Base-by-base conservation (phyloP, 2,888 invertebrate species). In the Drosophila cracens region DNA sequence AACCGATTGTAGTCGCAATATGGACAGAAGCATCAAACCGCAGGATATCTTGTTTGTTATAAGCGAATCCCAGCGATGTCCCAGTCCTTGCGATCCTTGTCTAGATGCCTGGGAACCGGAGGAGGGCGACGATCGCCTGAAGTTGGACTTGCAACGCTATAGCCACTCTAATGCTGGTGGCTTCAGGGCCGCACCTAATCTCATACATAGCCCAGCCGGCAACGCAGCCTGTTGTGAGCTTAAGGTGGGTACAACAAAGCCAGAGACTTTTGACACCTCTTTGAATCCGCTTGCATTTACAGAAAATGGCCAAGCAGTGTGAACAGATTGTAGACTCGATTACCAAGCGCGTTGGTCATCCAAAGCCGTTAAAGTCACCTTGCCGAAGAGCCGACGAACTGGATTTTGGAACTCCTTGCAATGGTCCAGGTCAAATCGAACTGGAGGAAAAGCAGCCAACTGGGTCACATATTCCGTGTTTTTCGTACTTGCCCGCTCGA, bases 21-120 rank as follows among this genome's bases (percentile, higher is more conserved):
- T 66, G 25, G 74, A 66, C 31, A 70, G 31, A 11, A 54, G 53
- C 53, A 78, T 77, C 6, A 46, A 52, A 52, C 81, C 83, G 5
- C 81, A 85, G 62, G 91, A 91, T 63, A 82, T 91, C 5, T 74
- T 92, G 33, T 92, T 91, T 51, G 74, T 91, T 1, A 71, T 91
- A 59, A 82, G 83, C 10, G 90, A 91, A 25, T 61, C 83, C 0
- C 86, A 87, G 40, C 57, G 43, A 18, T 84, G 81, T 43, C 81
- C 85, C 2, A 72, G 40, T 46, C 58, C 70, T 21, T 81, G 79
- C 40, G 82, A 77, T 48, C 83, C 82, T 0, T 87, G 87, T 25
- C 31, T 43, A 0, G 79, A 82, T 27, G 43, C 54, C 0, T 40
- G 70, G 43, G 71, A 70, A 0, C 43, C 49, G 1, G 76, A 77